phyloP scores from a whole-genome alignment of 2,888 invertebrate species.

The Conistra vaccinii region DNA sequence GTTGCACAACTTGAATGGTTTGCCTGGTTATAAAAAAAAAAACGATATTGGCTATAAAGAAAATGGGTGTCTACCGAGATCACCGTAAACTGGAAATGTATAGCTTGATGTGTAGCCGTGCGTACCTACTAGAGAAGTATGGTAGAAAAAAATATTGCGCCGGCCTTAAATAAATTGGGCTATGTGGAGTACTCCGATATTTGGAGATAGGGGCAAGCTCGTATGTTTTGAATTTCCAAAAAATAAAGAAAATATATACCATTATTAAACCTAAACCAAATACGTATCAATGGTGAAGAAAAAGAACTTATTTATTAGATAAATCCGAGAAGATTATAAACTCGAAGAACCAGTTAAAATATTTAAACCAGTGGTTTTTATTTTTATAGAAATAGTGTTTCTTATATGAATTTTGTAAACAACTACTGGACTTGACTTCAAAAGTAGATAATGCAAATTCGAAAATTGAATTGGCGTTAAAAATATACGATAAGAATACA shows the following conservation, averaged over 20 bases:
- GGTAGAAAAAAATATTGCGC: background rate
- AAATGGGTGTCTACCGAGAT: no score
- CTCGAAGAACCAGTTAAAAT: constrained; percentile 1
- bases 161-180: background rate
- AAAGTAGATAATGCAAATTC: background rate
- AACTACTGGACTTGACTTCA: background rate
- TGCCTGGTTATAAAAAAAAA: no score
- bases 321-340: constrained; percentile 30
- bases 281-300: no score
- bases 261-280: no score
- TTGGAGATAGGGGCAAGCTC: background rate
- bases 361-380: background rate
- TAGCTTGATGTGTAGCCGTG: no score
- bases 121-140: no score
- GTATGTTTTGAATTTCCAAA: background rate
- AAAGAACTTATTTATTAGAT: constrained; percentile 2
- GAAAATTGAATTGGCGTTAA: background rate
- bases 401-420: background rate
- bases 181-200: background rate
- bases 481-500: background rate
- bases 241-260: no score
- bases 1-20: no score
- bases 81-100: no score
- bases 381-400: constrained; percentile 20
- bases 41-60: no score